A percentile compares a stretch with the other conserved stretches of the same genome.
Conservation (phyloP, 2,888 invertebrate species). For the Tachina lurida region DNA sequence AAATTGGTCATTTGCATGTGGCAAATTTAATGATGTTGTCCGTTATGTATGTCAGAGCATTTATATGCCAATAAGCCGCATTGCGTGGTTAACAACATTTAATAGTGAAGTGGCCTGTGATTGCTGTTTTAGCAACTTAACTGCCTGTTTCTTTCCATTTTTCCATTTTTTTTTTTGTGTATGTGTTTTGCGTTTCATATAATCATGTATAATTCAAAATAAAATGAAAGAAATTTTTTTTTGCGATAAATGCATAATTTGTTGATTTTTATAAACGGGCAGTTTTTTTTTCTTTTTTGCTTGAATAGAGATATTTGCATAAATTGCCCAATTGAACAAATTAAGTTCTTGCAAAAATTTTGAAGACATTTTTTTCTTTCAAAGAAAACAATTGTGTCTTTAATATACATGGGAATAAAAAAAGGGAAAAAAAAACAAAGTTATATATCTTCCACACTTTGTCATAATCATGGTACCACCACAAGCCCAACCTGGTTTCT, state of each 20-base stretch:
- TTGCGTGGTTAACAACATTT: constrained; percentile 66
- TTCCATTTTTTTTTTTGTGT: too few species aligned
- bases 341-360: background rate
- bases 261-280: background rate
- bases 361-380: background rate
- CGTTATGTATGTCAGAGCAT: constrained; percentile 28
- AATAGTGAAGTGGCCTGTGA: constrained; percentile 39
- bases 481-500: too few species aligned
- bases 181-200: background rate
- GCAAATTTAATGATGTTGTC: constrained; percentile 56
- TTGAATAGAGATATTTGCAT: background rate
- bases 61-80: constrained; percentile 17
- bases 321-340: background rate
- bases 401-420: too few species aligned
- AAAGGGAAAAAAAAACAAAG: too few species aligned
- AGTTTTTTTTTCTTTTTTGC: background rate
- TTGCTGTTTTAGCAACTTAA: constrained; percentile 51
- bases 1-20: constrained; percentile 65
- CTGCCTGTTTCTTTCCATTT: constrained; percentile 1
- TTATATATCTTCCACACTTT: too few species aligned
- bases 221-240: background rate
- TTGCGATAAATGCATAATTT: background rate
- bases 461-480: too few species aligned
- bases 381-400: too few species aligned
- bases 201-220: background rate